Percentiles rank a stretch among this genome's conserved stretches.
Conservation (phyloP, 2,797 vertebrate genomes). For the Ficedula albicollis region DNA sequence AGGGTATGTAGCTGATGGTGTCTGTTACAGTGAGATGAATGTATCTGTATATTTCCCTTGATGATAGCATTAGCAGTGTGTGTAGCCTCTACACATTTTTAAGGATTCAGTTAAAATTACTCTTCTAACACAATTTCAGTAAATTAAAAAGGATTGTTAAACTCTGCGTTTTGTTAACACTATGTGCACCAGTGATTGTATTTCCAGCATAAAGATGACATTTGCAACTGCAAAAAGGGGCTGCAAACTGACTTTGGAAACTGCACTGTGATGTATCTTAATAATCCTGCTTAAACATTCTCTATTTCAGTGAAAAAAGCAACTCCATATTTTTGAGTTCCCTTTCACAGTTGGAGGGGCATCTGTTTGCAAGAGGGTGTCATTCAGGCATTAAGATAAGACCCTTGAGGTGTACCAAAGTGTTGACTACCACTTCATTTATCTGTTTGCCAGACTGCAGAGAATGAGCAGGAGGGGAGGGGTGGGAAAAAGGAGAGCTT, state of each 20-base stretch:
- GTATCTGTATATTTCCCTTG: not conserved
- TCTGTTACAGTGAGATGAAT: not conserved
- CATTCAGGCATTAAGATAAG: not conserved
- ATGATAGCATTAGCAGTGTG: not conserved
- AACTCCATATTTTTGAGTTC: not conserved
- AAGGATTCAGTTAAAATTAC: not conserved
- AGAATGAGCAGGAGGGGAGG: not conserved
- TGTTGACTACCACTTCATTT: slow-evolving; percentile 7
- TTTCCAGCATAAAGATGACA: not conserved
- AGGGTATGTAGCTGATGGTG: not conserved
- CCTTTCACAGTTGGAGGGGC: not conserved
- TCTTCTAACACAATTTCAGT: not conserved
- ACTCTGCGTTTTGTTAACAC: not conserved
- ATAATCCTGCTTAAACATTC: not conserved
- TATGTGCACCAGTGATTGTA: not conserved
- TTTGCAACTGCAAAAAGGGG: not conserved
- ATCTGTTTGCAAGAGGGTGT: slow-evolving; percentile 10
- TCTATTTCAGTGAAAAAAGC: not conserved
- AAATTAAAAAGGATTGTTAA: not conserved
- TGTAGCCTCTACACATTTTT: not conserved
- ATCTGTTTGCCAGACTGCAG: not conserved
- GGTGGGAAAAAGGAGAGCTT: slow-evolving; percentile 16
- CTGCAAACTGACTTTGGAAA: not conserved
- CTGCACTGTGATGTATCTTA: not conserved
- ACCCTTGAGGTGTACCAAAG: not conserved